Percentiles rank a stretch among this genome's conserved stretches.
phyloP scores from a whole-genome alignment of 1,140 invertebrate species.

The Ectropis grisescens region DNA sequence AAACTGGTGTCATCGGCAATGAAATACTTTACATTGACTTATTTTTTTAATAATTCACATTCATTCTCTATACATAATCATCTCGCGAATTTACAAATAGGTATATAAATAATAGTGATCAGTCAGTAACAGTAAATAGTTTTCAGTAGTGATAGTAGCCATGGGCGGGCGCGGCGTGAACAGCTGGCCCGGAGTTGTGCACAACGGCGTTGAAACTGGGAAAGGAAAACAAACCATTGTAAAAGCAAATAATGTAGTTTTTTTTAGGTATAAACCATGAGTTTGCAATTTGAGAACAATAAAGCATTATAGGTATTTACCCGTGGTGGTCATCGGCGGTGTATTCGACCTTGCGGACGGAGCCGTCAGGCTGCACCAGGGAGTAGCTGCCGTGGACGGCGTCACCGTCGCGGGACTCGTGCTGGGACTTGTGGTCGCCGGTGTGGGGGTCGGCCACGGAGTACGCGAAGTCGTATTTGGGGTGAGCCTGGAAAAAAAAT shows the following conservation, averaged over 20 bases:
- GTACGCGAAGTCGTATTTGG: constrained; percentile 66
- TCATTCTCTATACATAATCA: no score
- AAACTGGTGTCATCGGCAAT: no score
- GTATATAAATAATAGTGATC: no score
- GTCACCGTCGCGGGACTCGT: constrained; percentile 39
- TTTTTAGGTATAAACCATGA: no score
- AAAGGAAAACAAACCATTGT: background rate
- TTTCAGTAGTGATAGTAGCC: constrained; percentile 14
- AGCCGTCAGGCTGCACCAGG: constrained; percentile 47
- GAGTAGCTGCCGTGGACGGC: constrained; percentile 40
- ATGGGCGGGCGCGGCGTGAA: constrained; percentile 8
- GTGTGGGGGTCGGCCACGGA: constrained; percentile 60
- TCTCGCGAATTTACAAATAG: no score
- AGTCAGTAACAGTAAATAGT: no score
- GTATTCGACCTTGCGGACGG: constrained; percentile 34
- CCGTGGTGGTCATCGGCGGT: constrained; percentile 31
- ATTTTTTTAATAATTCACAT: no score
- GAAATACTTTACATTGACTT: no score
- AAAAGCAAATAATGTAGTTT: background rate
- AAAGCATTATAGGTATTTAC: no score
- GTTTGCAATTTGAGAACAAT: background rate
- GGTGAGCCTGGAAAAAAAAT: constrained; percentile 20
- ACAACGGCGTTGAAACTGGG: constrained; percentile 16
- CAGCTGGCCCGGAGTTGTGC: constrained; percentile 14
- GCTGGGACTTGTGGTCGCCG: constrained; percentile 43